These are phyloP conservation scores for Meda fulgida DNA, from an alignment of 2,797 vertebrate genomes.

Conservation along the genomic window DNA sequence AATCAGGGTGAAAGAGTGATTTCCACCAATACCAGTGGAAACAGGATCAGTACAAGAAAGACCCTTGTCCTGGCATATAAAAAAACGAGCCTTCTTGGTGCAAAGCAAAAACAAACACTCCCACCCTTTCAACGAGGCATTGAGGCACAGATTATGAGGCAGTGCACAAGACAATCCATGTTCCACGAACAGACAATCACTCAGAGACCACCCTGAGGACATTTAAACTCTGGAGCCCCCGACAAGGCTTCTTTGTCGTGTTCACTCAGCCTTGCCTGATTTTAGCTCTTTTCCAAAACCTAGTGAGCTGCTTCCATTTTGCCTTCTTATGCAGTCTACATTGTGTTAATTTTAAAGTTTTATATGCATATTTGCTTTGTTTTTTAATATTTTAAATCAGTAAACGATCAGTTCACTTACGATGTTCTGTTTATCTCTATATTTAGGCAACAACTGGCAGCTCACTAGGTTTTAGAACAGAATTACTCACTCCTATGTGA, in stretches of 20 bases:
- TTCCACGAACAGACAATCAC: constrained; percentile 25
- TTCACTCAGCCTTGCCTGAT: constrained; percentile 18
- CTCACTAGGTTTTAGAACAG: background rate
- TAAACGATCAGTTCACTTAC: too few species aligned
- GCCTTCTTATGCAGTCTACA: background rate
- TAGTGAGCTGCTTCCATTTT: background rate
- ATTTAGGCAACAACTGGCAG: background rate
- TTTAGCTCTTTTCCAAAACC: constrained; percentile 4
- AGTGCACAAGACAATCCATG: constrained; percentile 41
- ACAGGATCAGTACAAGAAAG: constrained; percentile 47
- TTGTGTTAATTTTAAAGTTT: background rate
- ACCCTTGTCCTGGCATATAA: constrained; percentile 39
- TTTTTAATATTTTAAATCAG: background rate
- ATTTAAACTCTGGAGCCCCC: constrained; percentile 6
- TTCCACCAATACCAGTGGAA: constrained; percentile 43
- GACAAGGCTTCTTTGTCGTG: background rate
- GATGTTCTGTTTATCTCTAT: background rate
- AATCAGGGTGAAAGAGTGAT: constrained; percentile 11
- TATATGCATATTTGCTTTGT: background rate
- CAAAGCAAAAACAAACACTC: constrained; percentile 47
- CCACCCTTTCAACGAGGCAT: constrained; percentile 36
- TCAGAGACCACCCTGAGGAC: constrained; percentile 35
- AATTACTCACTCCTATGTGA: constrained; percentile 13
- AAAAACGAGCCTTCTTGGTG: constrained; percentile 31
- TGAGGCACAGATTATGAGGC: constrained; percentile 46